A percentile compares a stretch with the other conserved stretches of the same genome.
These are phyloP conservation scores for Drepana falcataria DNA, from an alignment of 2,888 invertebrate species.

Conservation along the genomic window DNA sequence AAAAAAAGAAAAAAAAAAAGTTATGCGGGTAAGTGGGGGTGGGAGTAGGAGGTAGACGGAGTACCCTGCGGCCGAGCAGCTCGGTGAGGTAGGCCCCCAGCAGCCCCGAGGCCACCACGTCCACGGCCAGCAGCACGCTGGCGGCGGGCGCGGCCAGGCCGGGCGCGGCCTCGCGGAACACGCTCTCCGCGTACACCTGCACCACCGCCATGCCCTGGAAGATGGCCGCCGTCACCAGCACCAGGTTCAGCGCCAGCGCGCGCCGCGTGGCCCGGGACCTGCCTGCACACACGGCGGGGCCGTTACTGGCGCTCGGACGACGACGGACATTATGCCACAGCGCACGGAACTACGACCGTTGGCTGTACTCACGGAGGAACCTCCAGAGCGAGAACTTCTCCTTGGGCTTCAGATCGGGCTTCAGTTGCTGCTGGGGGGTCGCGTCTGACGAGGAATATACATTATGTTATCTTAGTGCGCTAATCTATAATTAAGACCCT, in stretches of 20 bases:
- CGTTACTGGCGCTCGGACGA: too few species aligned
- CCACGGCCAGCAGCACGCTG: constrained; percentile 28
- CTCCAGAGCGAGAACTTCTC: constrained; percentile 30
- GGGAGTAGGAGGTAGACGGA: neutral
- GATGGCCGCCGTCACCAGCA: constrained; percentile 24
- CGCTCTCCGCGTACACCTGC: constrained; percentile 36
- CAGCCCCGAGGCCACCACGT: constrained; percentile 24
- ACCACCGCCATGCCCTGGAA: constrained; percentile 39
- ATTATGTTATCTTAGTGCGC: too few species aligned
- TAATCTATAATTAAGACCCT: too few species aligned
- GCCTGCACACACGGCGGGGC: constrained; percentile 21
- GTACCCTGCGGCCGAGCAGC: constrained; percentile 33
- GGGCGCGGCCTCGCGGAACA: constrained; percentile 36
- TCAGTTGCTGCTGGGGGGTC: constrained; percentile 28
- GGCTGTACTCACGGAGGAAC: constrained; percentile 39
- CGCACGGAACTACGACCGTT: too few species aligned
- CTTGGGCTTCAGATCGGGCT: constrained; percentile 9
- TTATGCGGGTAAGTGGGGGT: too few species aligned
- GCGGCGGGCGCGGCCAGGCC: constrained; percentile 30
- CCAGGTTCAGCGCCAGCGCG: constrained; percentile 23
- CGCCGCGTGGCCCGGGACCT: constrained; percentile 37
- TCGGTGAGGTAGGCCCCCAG: constrained; percentile 38
- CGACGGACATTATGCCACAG: too few species aligned
- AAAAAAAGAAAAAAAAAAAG: too few species aligned
- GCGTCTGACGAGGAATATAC: constrained; percentile 21